Conservation (phyloP, 35 echinoderm and acorn worm genomes). For the Hemicentrotus pulcherrimus region DNA sequence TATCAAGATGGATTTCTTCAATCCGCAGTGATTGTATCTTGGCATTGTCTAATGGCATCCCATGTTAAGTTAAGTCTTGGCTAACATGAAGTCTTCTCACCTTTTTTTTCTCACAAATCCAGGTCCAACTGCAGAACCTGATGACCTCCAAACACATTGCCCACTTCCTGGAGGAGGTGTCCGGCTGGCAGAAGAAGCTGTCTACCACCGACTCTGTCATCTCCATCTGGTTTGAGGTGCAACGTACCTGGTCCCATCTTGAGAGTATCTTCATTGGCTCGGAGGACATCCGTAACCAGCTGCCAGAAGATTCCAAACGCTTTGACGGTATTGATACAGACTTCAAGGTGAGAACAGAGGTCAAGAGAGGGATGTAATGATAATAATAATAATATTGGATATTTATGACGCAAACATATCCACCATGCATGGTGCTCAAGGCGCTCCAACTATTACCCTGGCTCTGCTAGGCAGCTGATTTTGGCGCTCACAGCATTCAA, state of each 20-base stretch:
- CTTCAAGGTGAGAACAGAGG: conserved; percentile 69
- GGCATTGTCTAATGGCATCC: too few relatives aligned
- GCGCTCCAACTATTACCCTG: too few relatives aligned
- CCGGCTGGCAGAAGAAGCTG: conserved; percentile 98
- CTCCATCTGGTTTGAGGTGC: conserved; percentile 99
- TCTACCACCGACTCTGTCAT: conserved; percentile 97
- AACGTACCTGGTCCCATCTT: conserved; percentile 98
- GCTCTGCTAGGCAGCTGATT: too few relatives aligned
- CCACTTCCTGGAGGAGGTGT: conserved; percentile 98
- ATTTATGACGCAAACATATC: too few relatives aligned
- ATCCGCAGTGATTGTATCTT: neutral
- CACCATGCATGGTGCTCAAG: too few relatives aligned
- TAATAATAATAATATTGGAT: too few relatives aligned
- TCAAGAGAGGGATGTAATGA: neutral
- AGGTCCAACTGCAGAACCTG: conserved; percentile 99
- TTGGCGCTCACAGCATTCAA: too few relatives aligned
- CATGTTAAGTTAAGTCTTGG: too few relatives aligned
- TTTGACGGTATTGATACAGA: conserved; percentile 95
- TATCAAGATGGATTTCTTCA: neutral
- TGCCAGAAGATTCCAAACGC: conserved; percentile 95
- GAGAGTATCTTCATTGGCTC: conserved; percentile 99
- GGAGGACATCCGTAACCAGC: conserved; percentile 95
- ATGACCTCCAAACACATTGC: conserved; percentile 99
- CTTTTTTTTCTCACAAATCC: neutral
- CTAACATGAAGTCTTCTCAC: too few relatives aligned